Evolutionary conservation across 2,888 invertebrate species (phyloP), one percentile per base, ranked within the genome.

Genomic region (Lithophane socia): DNA sequence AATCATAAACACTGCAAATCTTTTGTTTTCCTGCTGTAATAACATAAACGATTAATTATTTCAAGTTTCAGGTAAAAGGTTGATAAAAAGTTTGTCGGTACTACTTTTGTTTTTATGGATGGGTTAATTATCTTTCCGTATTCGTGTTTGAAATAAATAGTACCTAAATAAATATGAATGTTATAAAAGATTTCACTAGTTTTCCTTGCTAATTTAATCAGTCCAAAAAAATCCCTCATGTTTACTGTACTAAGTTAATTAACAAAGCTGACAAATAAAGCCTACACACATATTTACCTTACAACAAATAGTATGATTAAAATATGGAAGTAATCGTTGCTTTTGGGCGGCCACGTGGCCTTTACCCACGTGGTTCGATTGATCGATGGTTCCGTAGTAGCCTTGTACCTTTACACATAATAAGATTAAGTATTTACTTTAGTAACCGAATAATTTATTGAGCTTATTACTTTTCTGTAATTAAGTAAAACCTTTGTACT

Each of bases 331-430:
- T 44, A 54, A 56, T 54, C 44, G 54, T 54, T 49, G 71, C 63
- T 70, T 75, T 64, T 64, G 37, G 24, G 10, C 24, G 29, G 9
- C 83, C 87, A 86, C 88, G 88, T 88, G 89, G 77, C 76, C 47
- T 12, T 58, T 16, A 79, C 68, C 78, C 88, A 86, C 87, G 87
- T 88, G 88, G 88, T 54, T 47, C 68, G 61, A 75, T 70, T 75
- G 64, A 81, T 78, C 74, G 83, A 88, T 86, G 73, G 75, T 66
- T 75, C 70, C 79, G 70, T 77, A 83, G 87, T 85, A 81, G 80
- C 83, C 81, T 86, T 83, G 77, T 76, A 75, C 42, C 73, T 84
- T 84, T 61, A 71, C 44, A 37, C 44, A 77, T 65, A 56, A 37
- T 49, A 37, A 56, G 24, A 7, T 56, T 44, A 37, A 37, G 37